phyloP scores from a whole-genome alignment of 2,113 vertebrate species.

The Paramisgurnus dabryanus region DNA sequence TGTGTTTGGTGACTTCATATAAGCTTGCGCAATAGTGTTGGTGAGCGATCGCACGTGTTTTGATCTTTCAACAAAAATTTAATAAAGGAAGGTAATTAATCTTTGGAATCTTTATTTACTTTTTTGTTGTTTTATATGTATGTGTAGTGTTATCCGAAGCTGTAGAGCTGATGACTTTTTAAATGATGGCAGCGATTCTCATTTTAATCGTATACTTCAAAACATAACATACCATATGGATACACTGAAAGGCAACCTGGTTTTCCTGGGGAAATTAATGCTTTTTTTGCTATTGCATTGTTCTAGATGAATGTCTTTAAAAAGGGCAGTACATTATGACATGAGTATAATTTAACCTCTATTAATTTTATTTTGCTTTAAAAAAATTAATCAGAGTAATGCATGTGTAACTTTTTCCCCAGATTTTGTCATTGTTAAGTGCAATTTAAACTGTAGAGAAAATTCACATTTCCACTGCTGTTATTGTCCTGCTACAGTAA shows the following conservation, averaged over 20 bases:
- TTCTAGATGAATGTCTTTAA: neutral
- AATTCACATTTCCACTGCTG: neutral
- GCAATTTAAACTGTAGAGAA: neutral
- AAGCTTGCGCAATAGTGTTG: too few species aligned
- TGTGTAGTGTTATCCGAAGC: too few species aligned
- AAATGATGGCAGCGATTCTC: too few species aligned
- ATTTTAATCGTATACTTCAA: too few species aligned
- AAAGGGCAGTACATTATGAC: neutral
- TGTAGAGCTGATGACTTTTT: too few species aligned
- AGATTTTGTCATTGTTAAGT: constrained; percentile 9
- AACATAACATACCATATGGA: neutral
- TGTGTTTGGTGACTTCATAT: too few species aligned
- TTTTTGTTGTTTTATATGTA: too few species aligned
- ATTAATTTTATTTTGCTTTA: neutral
- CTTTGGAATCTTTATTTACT: too few species aligned
- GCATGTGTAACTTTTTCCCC: too few species aligned
- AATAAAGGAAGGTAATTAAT: too few species aligned
- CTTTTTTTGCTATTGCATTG: neutral
- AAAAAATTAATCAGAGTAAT: neutral
- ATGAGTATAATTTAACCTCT: neutral
- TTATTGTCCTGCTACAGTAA: constrained; percentile 5
- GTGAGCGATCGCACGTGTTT: too few species aligned
- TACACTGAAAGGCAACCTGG: neutral
- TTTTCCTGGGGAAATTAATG: neutral
- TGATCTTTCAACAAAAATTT: too few species aligned